Base-by-base conservation (phyloP, 1,140 invertebrate species). In the Ostrea denselamellosa region DNA sequence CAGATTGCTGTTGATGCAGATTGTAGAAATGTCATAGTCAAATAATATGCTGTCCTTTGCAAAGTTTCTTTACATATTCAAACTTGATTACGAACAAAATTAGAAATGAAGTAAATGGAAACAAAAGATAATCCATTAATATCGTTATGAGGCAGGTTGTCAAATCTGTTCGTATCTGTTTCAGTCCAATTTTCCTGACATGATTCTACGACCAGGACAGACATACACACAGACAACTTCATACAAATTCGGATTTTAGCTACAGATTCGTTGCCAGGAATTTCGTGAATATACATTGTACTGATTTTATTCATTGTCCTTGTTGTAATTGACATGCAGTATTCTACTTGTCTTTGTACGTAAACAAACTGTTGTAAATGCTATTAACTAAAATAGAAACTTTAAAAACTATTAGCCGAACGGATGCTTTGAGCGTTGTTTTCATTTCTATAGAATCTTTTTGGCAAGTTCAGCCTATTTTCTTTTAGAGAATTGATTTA, bases 201-300 rank as follows among this genome's bases (percentile, higher is more conserved):
- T 52, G 51, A 51, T 83, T n/a, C 28, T 83, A 14, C 44, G 19
- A 25, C 82, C 82, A 19, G 82, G 82, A 83, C 51, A 83, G 22
- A 83, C 82, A 83, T 83, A 83, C 82, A 52, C 44, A 22, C 82
- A 83, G 44, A 83, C n/a, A 53, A 83, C 82, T n/a, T 54, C 53
- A 54, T 83, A 83, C 82, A 83, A 83, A 54, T 83, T 83, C 8
- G 82, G 82, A 4, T 83, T 83, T 17, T 83, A 83, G 53, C 56
- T 62, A 7, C 56, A 62, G 17, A 62, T 19, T 62, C n/a, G 5
- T 44, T 44, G 5, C 34, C 34, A 5, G 34, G 34, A 17, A 62
- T 14, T 19, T n/a, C 7, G 17, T 19, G n/a, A 62, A 62, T 62
- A 4, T n/a, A 62, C 56, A 62, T 19, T n/a, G n/a, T n/a, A n/a